Evolutionary conservation across 2,888 invertebrate species (phyloP).

Genomic region (Cheilosia vulpina): DNA sequence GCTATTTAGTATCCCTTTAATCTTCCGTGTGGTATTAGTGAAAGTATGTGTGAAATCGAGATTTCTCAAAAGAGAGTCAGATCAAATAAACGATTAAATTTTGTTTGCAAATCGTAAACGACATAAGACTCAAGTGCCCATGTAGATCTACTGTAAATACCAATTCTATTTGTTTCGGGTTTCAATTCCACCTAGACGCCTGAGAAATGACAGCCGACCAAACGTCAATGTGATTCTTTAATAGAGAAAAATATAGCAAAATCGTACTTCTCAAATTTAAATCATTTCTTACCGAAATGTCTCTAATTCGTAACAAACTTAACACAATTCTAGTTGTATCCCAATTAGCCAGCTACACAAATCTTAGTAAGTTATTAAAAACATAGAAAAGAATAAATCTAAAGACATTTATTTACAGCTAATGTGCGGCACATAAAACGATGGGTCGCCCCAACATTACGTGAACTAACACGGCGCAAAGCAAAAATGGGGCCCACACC

Average conservation of each 20-base stretch:
- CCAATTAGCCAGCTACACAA: constrained; percentile 35
- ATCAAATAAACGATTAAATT: too few species aligned
- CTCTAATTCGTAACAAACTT: constrained; percentile 51
- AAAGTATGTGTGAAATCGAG: too few species aligned
- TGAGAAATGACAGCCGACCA: constrained; percentile 22
- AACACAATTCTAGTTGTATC: constrained; percentile 48
- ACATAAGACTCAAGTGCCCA: too few species aligned
- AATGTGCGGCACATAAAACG: constrained; percentile 82
- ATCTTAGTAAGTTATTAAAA: constrained; percentile 28
- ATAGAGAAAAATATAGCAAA: background rate
- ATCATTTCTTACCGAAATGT: constrained; percentile 34
- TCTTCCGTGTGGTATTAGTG: too few species aligned
- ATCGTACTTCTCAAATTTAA: background rate
- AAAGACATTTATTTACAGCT: constrained; percentile 27
- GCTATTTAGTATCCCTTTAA: too few species aligned
- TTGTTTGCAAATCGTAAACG: too few species aligned
- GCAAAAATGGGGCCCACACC: constrained; percentile 86
- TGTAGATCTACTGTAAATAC: background rate
- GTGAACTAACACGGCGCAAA: constrained; percentile 86
- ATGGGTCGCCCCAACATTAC: constrained; percentile 89
- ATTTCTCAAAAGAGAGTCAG: too few species aligned
- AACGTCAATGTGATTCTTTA: constrained; percentile 41
- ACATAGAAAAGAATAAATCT: accelerated
- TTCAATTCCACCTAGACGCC: background rate
- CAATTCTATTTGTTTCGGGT: background rate